A percentile compares a stretch with the other conserved stretches of the same genome.
phyloP scores from a whole-genome alignment of 2,888 invertebrate genomes.

The Sturmia bella region DNA sequence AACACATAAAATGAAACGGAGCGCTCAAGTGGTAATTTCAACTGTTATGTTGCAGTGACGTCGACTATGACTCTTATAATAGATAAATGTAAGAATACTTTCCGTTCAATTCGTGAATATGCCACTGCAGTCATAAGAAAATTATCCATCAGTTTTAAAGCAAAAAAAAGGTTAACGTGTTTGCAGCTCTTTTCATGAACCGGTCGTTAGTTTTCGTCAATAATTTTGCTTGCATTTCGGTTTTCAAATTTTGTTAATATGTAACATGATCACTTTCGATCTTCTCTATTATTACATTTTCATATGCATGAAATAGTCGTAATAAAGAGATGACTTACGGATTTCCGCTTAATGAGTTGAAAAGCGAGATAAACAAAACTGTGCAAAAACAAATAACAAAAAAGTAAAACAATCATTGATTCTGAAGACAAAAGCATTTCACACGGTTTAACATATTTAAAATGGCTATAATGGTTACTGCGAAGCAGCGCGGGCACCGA shows the following conservation, averaged over 20 bases:
- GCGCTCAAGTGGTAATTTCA: too few relatives aligned
- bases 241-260: constrained; percentile 7
- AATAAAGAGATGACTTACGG: constrained; percentile 55
- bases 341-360: constrained; percentile 64
- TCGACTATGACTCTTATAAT: too few relatives aligned
- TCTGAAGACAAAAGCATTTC: background rate
- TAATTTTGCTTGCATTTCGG: background rate
- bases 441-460: constrained; percentile 18
- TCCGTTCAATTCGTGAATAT: too few relatives aligned
- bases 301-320: constrained; percentile 44
- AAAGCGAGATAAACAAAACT: constrained; percentile 48
- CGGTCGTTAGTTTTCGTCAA: constrained; percentile 6
- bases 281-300: constrained; percentile 41
- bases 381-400: constrained; percentile 12
- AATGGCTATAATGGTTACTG: too few relatives aligned
- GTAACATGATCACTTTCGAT: constrained; percentile 63
- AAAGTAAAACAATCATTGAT: constrained; percentile 16
- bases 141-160: too few relatives aligned
- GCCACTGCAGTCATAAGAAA: too few relatives aligned
- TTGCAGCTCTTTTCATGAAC: background rate
- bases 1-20: too few relatives aligned
- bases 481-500: too few relatives aligned
- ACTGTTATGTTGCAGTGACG: too few relatives aligned
- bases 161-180: too few relatives aligned
- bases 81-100: too few relatives aligned